Evolutionary conservation across 2,113 vertebrate genomes (phyloP).

Genomic region (Siniperca knerii): DNA sequence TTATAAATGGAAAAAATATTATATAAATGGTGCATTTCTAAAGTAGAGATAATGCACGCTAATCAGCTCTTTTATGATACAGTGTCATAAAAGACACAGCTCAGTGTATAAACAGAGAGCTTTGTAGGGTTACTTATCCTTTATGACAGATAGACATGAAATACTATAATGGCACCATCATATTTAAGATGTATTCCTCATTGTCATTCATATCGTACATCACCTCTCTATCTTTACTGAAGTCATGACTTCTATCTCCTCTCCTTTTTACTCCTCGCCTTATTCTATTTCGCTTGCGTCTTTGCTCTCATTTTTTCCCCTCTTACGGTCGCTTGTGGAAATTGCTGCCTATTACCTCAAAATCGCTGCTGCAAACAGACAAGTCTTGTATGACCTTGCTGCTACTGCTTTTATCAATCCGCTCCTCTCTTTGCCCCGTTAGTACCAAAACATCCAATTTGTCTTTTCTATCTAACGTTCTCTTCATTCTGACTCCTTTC

Average conservation of each 20-base stretch:
- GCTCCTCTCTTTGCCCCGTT: conserved; percentile 38
- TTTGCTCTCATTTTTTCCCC: conserved; percentile 18
- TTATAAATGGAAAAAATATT: not conserved
- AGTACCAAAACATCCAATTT: conserved; percentile 63
- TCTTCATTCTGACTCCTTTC: conserved; percentile 32
- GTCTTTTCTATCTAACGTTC: conserved; percentile 35
- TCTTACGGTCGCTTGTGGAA: conserved; percentile 43
- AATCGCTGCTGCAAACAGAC: conserved; percentile 46
- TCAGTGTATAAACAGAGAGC: conserved; percentile 4
- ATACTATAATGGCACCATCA: not conserved
- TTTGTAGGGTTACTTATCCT: conserved; percentile 12
- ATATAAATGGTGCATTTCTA: not conserved
- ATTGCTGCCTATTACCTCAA: conserved; percentile 62
- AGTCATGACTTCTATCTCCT: conserved; percentile 15
- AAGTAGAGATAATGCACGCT: not conserved
- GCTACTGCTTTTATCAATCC: conserved; percentile 55
- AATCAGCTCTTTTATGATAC: not conserved
- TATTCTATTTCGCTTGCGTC: conserved; percentile 39
- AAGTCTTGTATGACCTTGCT: conserved; percentile 55
- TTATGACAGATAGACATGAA: not conserved
- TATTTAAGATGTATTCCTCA: conserved; percentile 17
- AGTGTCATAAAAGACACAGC: not conserved
- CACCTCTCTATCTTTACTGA: not conserved
- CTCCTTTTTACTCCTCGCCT: conserved; percentile 14
- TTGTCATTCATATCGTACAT: conserved; percentile 23